Evolutionary conservation across 2,113 vertebrate species (phyloP).

Genomic region (Myxocyprinus asiaticus): DNA sequence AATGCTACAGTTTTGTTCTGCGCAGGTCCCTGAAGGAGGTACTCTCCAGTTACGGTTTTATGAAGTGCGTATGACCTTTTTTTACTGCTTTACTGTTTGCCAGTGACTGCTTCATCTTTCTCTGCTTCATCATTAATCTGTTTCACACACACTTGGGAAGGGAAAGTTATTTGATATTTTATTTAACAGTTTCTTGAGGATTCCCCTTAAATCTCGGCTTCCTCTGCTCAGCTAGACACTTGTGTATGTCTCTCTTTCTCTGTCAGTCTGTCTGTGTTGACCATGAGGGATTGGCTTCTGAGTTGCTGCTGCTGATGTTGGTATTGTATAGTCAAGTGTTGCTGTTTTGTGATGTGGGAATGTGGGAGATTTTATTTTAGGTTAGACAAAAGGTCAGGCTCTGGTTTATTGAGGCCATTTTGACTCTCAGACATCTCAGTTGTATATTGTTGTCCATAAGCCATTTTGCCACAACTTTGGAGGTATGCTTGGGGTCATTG

Average conservation of each 20-base stretch:
- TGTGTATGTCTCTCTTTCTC: slow-evolving; percentile 39
- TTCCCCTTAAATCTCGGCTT: slow-evolving; percentile 73
- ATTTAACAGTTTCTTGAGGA: slow-evolving; percentile 77
- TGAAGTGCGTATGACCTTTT: slow-evolving; percentile 58
- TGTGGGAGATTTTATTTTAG: no score
- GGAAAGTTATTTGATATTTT: slow-evolving; percentile 75
- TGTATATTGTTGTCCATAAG: no score
- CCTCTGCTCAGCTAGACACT: slow-evolving; percentile 54
- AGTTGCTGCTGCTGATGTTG: slow-evolving; percentile 41
- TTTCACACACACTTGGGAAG: slow-evolving; percentile 53
- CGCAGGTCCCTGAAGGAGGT: slow-evolving; percentile 62
- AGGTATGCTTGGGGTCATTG: no score
- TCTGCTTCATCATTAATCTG: slow-evolving; percentile 63
- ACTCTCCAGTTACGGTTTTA: slow-evolving; percentile 61
- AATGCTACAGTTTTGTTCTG: slow-evolving; percentile 41
- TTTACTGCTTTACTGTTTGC: slow-evolving; percentile 44
- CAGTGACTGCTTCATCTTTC: slow-evolving; percentile 62
- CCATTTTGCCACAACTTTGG: no score
- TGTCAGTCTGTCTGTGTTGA: slow-evolving; percentile 33
- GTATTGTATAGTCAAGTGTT: no score
- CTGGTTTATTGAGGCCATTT: no score
- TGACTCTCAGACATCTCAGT: no score
- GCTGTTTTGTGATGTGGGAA: no score
- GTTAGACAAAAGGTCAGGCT: no score
- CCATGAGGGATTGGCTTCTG: slow-evolving; percentile 47